phyloP scores from a whole-genome alignment of 2,888 invertebrate genomes.

The Agrilus biguttatus region DNA sequence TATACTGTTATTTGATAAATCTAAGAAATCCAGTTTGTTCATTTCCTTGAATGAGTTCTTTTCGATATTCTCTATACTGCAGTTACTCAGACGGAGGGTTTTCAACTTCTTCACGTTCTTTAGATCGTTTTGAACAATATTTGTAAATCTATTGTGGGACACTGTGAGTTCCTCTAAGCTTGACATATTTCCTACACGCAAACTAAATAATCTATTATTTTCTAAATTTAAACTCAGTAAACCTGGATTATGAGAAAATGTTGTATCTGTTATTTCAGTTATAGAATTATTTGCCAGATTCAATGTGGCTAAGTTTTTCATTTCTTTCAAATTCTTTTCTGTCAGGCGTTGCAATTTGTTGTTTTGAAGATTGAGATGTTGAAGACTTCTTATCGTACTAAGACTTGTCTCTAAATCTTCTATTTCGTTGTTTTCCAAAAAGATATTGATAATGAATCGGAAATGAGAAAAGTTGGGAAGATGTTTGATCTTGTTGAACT shows the following conservation, averaged over 20 bases:
- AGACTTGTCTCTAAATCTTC: conserved; percentile 6
- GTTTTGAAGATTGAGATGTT: conserved; percentile 8
- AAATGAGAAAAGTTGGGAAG: not conserved
- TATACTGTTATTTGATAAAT: conserved; percentile 16
- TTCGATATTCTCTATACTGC: not conserved
- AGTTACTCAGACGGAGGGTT: not conserved
- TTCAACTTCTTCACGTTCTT: not conserved
- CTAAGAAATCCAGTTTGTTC: conserved; percentile 14
- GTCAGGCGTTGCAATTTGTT: conserved; percentile 5
- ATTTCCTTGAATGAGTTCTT: conserved; percentile 10
- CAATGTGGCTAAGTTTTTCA: conserved; percentile 6
- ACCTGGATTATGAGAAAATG: conserved; percentile 1
- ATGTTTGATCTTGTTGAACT: conserved; percentile 5
- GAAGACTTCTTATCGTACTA: conserved; percentile 2
- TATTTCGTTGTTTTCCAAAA: conserved; percentile 9
- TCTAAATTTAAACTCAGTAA: conserved; percentile 15
- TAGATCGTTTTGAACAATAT: conserved; percentile 2
- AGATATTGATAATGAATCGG: not conserved
- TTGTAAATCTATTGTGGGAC: conserved; percentile 13
- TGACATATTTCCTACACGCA: conserved; percentile 11
- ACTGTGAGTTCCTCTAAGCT: conserved; percentile 14
- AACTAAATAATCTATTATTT: conserved; percentile 13
- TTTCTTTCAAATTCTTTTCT: conserved; percentile 3
- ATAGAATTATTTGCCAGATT: conserved; percentile 7
- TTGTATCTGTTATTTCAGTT: not conserved